Evolutionary conservation across 2,797 vertebrate genomes (phyloP).

Genomic region (Zonotrichia albicollis): DNA sequence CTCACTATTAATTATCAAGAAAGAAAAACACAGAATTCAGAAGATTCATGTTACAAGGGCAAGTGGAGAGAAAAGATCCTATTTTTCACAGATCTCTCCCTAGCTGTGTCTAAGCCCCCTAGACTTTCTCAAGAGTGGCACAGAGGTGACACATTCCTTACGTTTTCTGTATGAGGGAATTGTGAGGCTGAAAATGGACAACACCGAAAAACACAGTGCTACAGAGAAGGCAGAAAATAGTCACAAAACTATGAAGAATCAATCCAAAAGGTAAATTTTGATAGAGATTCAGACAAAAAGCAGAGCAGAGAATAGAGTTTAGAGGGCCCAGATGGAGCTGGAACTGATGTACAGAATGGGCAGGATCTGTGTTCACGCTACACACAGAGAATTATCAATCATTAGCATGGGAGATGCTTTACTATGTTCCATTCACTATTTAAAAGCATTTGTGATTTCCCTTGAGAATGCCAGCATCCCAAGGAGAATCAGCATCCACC

Average conservation of each 20-base stretch:
- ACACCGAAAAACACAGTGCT: background rate
- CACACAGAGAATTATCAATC: background rate
- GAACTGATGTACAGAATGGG: background rate
- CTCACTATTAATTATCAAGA: background rate
- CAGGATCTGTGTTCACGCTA: background rate
- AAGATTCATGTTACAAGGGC: background rate
- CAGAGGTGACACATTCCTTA: background rate
- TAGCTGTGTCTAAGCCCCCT: background rate
- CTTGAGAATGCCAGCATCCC: background rate
- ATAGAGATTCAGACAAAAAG: background rate
- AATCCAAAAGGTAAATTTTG: background rate
- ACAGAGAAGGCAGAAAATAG: background rate
- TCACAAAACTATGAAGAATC: background rate
- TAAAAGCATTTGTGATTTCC: background rate
- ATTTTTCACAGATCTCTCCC: background rate
- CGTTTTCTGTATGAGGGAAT: accelerated
- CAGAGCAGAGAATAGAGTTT: background rate
- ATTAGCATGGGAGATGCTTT: background rate
- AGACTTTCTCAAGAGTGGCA: background rate
- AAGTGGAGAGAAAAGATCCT: background rate
- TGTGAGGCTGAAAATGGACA: background rate
- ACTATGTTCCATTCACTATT: background rate
- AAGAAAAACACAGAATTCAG: background rate
- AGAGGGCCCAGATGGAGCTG: background rate
- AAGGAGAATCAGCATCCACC: background rate